Base-by-base conservation (phyloP, 2,113 vertebrate genomes). In the Eretmochelys imbricata region DNA sequence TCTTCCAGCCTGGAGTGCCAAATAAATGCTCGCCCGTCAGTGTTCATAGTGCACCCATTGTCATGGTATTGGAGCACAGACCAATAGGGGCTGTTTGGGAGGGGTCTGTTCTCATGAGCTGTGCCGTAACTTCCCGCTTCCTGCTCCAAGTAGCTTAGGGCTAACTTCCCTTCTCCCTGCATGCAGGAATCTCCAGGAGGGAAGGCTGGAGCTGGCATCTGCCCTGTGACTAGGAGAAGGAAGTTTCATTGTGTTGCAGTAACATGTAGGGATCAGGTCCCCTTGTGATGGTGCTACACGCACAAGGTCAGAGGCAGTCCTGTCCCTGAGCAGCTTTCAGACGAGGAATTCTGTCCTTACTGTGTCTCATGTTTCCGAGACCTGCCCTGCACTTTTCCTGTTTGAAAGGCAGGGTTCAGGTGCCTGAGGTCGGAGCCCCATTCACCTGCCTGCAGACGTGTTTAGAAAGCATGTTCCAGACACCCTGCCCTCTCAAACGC, bases 131-230 rank as follows among this genome's bases (percentile, higher is more conserved):
- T 96, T 81, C 31, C 91, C 97, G 93, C 96, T 96, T 81, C 97
- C 94, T 95, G 95, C 91, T 94, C 35, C 97, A 96, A 27, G 95
- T 87, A 95, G 54, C 96, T 96, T 96, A 94, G 29, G 29, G 97
- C 97, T 96, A 96, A 95, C 95, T 97, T 95, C 96, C 95, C 96
- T 96, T 96, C 96, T 97, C 97, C 96, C 96, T 97, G 96, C 97
- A 96, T 97, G 95, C 96, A 96, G 96, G 96, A 95, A 97, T 97
- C 97, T 97, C 96, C 96, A 94, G 95, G 97, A 95, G 97, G 91
- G 97, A 14, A 95, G 97, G 97, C 96, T 97, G 97, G 97, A 95
- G 95, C 96, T 94, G 95, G 97, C 97, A 93, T 96, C 95, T 95
- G 95, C 94, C 92, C 93, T 82, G 95, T 96, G 97, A 96, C 96